Percentiles rank a stretch among this genome's conserved stretches.
These are phyloP conservation scores for Bombus breviceps DNA, from an alignment of 1,140 invertebrate genomes.

Conservation along the genomic window DNA sequence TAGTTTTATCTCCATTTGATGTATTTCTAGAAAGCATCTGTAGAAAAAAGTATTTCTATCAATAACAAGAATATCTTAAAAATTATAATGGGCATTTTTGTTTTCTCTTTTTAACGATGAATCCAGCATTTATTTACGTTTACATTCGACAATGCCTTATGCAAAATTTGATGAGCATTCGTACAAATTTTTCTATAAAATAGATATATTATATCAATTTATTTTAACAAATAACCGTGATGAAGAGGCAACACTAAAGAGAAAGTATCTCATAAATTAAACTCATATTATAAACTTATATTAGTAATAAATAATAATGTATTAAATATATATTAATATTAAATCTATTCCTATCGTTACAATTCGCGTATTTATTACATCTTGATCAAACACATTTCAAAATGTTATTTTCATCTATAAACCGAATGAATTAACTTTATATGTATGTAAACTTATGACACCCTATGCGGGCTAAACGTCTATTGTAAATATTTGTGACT, in stretches of 20 bases:
- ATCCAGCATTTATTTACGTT: not conserved
- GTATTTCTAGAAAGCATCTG: not conserved
- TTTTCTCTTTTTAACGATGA: not conserved
- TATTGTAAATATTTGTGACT: not conserved
- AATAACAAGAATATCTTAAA: not conserved
- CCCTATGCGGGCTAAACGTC: not conserved
- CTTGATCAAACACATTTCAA: not conserved
- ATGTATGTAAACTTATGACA: not conserved
- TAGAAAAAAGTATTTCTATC: not conserved
- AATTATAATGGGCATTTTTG: not conserved
- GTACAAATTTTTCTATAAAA: not conserved
- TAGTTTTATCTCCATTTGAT: not conserved
- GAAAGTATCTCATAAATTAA: too few species aligned
- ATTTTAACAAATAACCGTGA: not conserved
- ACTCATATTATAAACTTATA: not conserved
- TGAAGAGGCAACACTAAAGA: too few species aligned
- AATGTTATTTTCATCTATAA: not conserved
- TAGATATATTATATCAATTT: not conserved
- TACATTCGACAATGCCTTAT: not conserved
- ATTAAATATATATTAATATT: not conserved
- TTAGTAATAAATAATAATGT: not conserved
- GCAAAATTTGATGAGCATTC: not conserved
- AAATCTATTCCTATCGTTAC: not conserved
- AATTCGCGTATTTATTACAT: not conserved
- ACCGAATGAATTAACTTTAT: not conserved